Evolutionary conservation across 2,797 vertebrate genomes (phyloP), one percentile per base, ranked within the genome.

Genomic region (Acomys russatus): DNA sequence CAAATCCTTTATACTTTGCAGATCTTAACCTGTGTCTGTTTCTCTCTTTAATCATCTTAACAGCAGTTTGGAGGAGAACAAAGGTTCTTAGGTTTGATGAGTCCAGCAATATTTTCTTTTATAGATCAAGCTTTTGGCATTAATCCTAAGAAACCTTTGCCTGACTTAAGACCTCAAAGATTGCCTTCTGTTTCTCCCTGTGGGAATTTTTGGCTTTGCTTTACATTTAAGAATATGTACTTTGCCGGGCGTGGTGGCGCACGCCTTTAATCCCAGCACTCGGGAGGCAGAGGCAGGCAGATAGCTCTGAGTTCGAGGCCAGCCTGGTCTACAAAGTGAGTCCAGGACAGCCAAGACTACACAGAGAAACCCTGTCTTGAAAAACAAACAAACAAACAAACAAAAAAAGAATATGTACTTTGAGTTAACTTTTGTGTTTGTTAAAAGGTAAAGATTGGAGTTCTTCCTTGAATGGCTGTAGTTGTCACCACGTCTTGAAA

Each of bases 61-160:
- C 28, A 68, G 15, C 74, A 1, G 22, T 77, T 84, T 95, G 30
- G 54, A 33, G 35, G 51, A 90, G 70, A 92, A 2, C 22, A 90
- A 56, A 77, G 14, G 6, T 66, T 93, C 30, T 86, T 79, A 78
- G 86, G 82, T 94, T 91, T 92, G 25, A 54, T 78, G 22, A 68
- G 59, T 82, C n/a, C 44, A 61, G 70, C 22, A 56, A 14, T 84
- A 51, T 88, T 94, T 87, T 74, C 14, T 92, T 84, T 73, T 90
- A 18, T 44, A 54, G 59, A 63, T 73, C 49, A 74, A 18, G 77
- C 7, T 86, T 91, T 91, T 49, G 18, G 25, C 61, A 20, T 63
- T 18, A 17, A 71, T 0, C 51, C 64, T 85, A n/a, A 79, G 77
- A 85, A 74, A 80, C 9, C 61, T 90, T 73, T 44, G 15, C 38